phyloP scores from a whole-genome alignment of 1,140 invertebrate genomes.

The Cotesia chilonis region DNA sequence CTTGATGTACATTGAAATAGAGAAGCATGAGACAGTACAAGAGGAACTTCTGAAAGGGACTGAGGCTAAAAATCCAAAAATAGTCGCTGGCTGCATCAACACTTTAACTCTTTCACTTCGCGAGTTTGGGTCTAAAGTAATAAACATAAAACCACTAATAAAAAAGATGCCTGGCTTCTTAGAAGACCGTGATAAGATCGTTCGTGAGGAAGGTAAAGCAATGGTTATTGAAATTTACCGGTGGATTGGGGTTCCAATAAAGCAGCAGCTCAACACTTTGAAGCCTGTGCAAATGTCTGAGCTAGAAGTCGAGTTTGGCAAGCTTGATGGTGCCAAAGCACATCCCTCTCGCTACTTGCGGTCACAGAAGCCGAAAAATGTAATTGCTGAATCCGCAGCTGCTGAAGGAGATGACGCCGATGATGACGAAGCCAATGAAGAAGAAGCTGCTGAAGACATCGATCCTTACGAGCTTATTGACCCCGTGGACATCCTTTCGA shows the following conservation, averaged over 20 bases:
- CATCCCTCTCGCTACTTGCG: conserved; percentile 82
- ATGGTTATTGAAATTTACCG: conserved; percentile 91
- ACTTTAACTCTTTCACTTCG: conserved; percentile 79
- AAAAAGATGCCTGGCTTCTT: conserved; percentile 86
- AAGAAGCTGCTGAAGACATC: conserved; percentile 73
- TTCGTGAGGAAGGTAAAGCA: conserved; percentile 90
- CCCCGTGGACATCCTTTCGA: conserved; percentile 91
- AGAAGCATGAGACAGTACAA: conserved; percentile 89
- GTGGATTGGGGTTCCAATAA: conserved; percentile 88
- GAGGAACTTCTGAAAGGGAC: conserved; percentile 94
- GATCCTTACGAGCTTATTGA: conserved; percentile 92
- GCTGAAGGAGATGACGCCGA: conserved; percentile 61
- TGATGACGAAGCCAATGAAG: conserved; percentile 70
- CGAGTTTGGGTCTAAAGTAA: conserved; percentile 92
- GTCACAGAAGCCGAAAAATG: conserved; percentile 85
- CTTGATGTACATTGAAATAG: conserved; percentile 95
- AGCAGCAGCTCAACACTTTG: conserved; percentile 84
- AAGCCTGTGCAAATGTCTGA: conserved; percentile 92
- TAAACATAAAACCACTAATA: conserved; percentile 87
- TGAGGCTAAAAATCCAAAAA: conserved; percentile 96
- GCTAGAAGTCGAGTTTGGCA: conserved; percentile 86
- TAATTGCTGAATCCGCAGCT: conserved; percentile 69
- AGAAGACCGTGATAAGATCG: conserved; percentile 90
- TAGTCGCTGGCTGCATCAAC: conserved; percentile 85
- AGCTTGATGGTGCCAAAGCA: conserved; percentile 74